A percentile compares a stretch with the other conserved stretches of the same genome.
Conservation (phyloP, 1,140 invertebrate species). For the Pseudomyrmex dendroicus region DNA sequence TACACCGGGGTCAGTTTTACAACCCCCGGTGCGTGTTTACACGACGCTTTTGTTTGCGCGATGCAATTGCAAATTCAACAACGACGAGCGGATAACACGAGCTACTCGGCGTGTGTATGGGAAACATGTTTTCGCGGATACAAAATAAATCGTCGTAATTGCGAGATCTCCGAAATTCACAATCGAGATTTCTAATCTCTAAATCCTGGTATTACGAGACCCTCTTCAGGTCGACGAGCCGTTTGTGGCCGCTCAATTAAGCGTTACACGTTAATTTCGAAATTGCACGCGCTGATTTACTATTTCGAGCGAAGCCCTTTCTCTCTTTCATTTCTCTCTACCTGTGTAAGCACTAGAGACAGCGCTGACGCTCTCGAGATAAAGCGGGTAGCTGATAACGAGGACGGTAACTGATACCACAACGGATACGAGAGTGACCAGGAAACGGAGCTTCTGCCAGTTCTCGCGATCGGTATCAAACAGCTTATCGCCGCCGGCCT, state of each 20-base stretch:
- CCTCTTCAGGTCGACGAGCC: background rate
- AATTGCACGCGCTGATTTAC: background rate
- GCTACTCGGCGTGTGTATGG: background rate
- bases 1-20: too few species aligned
- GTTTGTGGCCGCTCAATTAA: background rate
- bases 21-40: too few species aligned
- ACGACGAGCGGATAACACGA: background rate
- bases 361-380: conserved; percentile 78
- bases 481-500: conserved; percentile 77
- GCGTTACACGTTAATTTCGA: conserved; percentile 24
- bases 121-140: conserved; percentile 2
- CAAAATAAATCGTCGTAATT: conserved; percentile 43
- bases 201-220: conserved; percentile 7
- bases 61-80: conserved; percentile 19
- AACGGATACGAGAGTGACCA: conserved; percentile 75
- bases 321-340: conserved; percentile 44
- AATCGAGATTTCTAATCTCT: conserved; percentile 6
- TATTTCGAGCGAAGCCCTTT: background rate
- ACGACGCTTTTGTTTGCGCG: too few species aligned
- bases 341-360: conserved; percentile 82
- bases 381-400: conserved; percentile 80
- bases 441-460: conserved; percentile 81
- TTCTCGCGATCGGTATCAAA: conserved; percentile 80
- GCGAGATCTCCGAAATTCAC: conserved; percentile 13
- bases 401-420: conserved; percentile 78